A percentile compares a stretch with the other conserved stretches of the same genome.
phyloP scores from a whole-genome alignment of 2,888 invertebrate genomes.

The Plutella xylostella region DNA sequence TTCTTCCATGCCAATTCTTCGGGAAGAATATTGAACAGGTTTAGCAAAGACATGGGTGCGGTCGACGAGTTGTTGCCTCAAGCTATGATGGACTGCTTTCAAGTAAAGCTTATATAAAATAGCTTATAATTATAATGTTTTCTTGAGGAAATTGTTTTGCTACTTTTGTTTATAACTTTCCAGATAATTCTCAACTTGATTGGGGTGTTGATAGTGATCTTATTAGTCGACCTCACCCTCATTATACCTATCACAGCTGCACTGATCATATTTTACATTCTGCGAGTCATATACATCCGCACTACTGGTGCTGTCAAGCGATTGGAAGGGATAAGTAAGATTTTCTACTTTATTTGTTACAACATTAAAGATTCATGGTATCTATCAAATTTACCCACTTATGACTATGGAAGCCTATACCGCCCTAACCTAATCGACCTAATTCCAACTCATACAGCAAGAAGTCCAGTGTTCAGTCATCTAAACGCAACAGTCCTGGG shows the following conservation, averaged over 20 bases:
- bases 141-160: neutral
- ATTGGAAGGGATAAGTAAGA: conserved; percentile 75
- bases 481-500: conserved; percentile 84
- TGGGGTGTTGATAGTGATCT: conserved; percentile 83
- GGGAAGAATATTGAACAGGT: conserved; percentile 81
- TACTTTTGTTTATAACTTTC: conserved; percentile 19
- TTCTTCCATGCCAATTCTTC: conserved; percentile 89
- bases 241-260: conserved; percentile 67
- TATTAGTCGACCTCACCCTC: conserved; percentile 66
- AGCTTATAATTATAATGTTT: neutral
- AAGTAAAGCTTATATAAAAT: conserved; percentile 35
- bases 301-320: conserved; percentile 79
- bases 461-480: conserved; percentile 88
- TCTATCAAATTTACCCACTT: neutral
- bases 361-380: neutral
- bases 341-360: neutral
- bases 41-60: conserved; percentile 88
- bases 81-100: conserved; percentile 77
- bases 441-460: conserved; percentile 74
- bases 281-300: conserved; percentile 74
- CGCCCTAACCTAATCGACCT: conserved; percentile 4
- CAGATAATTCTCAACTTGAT: conserved; percentile 81
- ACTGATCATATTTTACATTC: conserved; percentile 69
- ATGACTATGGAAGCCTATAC: neutral
- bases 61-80: conserved; percentile 84